These are phyloP conservation scores for Raja brachyura DNA, from an alignment of 2,113 vertebrate genomes.

Conservation along the genomic window DNA sequence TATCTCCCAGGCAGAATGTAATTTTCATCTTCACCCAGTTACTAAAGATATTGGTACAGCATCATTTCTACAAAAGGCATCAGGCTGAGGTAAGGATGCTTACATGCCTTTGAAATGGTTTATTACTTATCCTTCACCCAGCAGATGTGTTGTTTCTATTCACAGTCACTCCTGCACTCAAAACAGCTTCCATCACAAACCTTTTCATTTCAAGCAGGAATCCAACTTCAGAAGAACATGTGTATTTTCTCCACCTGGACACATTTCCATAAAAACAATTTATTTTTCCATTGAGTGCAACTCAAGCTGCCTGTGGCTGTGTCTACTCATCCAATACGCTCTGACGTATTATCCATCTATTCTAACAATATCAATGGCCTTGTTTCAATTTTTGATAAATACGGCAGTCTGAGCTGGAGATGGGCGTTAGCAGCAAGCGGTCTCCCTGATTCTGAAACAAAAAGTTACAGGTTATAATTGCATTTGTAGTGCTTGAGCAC, in stretches of 20 bases:
- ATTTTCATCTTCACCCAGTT: neutral
- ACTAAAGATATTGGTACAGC: neutral
- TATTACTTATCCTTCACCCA: neutral
- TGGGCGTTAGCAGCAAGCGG: neutral
- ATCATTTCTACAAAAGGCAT: neutral
- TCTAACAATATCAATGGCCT: neutral
- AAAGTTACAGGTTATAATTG: too few relatives aligned
- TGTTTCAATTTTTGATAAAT: neutral
- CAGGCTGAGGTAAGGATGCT: neutral
- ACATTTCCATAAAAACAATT: conserved; percentile 25
- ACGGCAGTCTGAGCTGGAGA: too few relatives aligned
- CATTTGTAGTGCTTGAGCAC: too few relatives aligned
- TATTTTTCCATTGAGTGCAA: neutral
- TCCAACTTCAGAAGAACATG: neutral
- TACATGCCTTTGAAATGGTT: neutral
- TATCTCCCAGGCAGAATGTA: neutral
- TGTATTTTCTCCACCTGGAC: neutral
- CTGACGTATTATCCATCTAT: neutral
- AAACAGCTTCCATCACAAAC: neutral
- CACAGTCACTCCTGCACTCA: neutral
- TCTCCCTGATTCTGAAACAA: too few relatives aligned
- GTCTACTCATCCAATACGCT: neutral
- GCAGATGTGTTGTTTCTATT: conserved; percentile 12
- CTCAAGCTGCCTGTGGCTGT: neutral
- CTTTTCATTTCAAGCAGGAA: neutral